A percentile compares a stretch with the other conserved stretches of the same genome.
phyloP scores from a whole-genome alignment of 1,140 invertebrate species.

The Brachionus paranguensis region DNA sequence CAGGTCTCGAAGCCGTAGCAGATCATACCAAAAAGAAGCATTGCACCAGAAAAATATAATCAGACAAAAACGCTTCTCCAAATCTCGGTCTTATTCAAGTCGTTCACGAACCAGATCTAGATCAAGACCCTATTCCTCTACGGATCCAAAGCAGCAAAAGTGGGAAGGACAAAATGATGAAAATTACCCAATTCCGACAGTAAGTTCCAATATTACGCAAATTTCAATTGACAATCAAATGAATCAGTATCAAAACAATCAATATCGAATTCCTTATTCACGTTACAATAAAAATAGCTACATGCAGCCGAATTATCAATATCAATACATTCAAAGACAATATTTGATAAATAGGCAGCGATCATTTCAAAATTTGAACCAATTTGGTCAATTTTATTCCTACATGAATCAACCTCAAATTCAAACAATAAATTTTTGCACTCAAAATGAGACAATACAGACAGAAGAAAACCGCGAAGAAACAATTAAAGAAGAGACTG shows the following conservation, averaged over 20 bases:
- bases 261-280: not conserved
- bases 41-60: not conserved
- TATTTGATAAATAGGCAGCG: constrained; percentile 2
- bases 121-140: not conserved
- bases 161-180: not conserved
- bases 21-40: not conserved
- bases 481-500: not conserved
- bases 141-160: not conserved
- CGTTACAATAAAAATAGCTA: not conserved
- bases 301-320: constrained; percentile 2
- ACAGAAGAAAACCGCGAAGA: not conserved
- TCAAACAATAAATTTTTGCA: not conserved
- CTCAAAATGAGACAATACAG: not conserved
- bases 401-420: not conserved
- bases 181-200: not conserved
- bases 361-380: constrained; percentile 17
- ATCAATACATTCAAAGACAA: not conserved
- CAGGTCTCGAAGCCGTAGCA: not conserved
- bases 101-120: not conserved
- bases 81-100: not conserved
- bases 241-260: not conserved
- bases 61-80: not conserved
- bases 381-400: not conserved
- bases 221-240: not conserved
- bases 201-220: not conserved